phyloP scores from a whole-genome alignment of 2,113 vertebrate genomes.

The western clawed frog (Xenopus tropicalis) region UCB_Xtro_10.0 CM004448.2:22243001-22243500 shows the following conservation, averaged over 20 bases:
- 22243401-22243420: too few relatives aligned
- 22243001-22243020: slow-evolving; percentile 21
- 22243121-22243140: slow-evolving; percentile 23
- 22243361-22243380: too few relatives aligned
- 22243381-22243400: too few relatives aligned
- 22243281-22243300: too few relatives aligned
- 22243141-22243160: neutral
- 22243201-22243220: neutral
- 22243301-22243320: too few relatives aligned
- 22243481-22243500: too few relatives aligned
- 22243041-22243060: slow-evolving; percentile 30
- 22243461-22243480: too few relatives aligned
- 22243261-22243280: neutral
- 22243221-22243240: neutral
- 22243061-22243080: slow-evolving; percentile 6
- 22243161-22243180: slow-evolving; percentile 2
- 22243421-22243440: too few relatives aligned
- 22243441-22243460: too few relatives aligned
- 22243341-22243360: too few relatives aligned
- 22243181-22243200: neutral
- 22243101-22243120: neutral
- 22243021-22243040: slow-evolving; percentile 29
- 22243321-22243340: too few relatives aligned
- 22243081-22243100: slow-evolving; percentile 22
- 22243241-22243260: neutral